Conservation (phyloP, 2,888 invertebrate species). For the Cephus pulcher region DNA sequence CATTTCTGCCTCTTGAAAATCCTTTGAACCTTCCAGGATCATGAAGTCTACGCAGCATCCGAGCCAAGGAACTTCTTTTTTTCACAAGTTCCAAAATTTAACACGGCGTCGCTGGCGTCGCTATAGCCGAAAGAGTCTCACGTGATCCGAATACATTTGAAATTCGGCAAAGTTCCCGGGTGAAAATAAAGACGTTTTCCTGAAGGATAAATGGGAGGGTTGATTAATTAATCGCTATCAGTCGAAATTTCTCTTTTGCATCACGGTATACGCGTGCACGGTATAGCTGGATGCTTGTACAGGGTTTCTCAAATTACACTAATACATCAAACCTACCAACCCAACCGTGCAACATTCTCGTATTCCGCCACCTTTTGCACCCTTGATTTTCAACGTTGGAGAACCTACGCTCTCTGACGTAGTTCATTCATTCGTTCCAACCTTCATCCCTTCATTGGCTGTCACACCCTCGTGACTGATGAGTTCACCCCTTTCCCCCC, state of each 20-base stretch:
- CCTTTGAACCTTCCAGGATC: background rate
- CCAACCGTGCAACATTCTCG: background rate
- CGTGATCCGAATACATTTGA: background rate
- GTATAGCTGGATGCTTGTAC: background rate
- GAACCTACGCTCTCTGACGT: background rate
- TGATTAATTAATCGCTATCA: conserved; percentile 4
- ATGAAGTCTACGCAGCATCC: background rate
- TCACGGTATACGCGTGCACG: background rate
- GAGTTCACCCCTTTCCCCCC: background rate
- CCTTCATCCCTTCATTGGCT: background rate
- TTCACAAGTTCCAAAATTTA: background rate
- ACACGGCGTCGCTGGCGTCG: background rate
- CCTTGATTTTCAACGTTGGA: background rate
- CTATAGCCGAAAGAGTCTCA: background rate
- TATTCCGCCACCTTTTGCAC: background rate
- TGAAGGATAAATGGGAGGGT: background rate
- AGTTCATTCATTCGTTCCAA: background rate
- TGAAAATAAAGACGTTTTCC: background rate
- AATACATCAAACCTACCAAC: background rate
- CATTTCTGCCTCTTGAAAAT: conserved; percentile 10
- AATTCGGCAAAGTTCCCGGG: background rate
- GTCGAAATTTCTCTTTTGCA: background rate
- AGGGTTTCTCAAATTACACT: background rate
- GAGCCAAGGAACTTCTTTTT: background rate
- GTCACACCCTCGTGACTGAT: background rate